These are phyloP conservation scores for Propithecus deckenii DNA, from an alignment of 2,797 vertebrate genomes.

Conservation along the genomic window DNA sequence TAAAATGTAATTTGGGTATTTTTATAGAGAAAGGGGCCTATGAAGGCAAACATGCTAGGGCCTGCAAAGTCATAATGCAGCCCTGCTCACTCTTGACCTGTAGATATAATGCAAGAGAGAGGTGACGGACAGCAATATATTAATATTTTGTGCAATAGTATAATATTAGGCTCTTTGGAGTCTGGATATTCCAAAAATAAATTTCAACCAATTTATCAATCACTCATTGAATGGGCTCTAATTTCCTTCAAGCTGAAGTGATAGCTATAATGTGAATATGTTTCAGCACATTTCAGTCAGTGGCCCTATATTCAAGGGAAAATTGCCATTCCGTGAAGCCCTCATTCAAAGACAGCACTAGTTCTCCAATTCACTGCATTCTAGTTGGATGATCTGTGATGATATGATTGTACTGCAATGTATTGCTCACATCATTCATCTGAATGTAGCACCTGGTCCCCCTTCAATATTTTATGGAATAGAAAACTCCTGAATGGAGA, in stretches of 20 bases:
- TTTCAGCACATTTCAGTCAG: not conserved
- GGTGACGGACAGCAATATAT: not conserved
- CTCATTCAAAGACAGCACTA: not conserved
- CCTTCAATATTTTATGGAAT: constrained; percentile 64
- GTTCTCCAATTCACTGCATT: not conserved
- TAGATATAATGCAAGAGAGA: not conserved
- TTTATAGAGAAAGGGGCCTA: not conserved
- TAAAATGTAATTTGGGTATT: not conserved
- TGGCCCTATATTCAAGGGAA: not conserved
- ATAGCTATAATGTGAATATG: not conserved
- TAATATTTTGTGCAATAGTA: not conserved
- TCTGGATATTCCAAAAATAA: not conserved
- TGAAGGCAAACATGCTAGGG: not conserved
- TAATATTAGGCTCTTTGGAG: not conserved
- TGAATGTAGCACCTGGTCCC: constrained; percentile 52
- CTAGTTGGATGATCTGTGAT: constrained; percentile 4
- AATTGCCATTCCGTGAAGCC: not conserved
- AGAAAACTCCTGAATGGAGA: constrained; percentile 52
- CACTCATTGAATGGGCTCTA: constrained; percentile 23
- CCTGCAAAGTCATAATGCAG: not conserved
- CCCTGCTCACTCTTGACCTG: not conserved
- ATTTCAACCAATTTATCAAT: not conserved
- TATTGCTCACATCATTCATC: constrained; percentile 15
- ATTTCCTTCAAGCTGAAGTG: not conserved
- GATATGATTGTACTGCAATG: not conserved